Conservation (phyloP, 2,113 vertebrate species). For the Okapia johnstoni region DNA sequence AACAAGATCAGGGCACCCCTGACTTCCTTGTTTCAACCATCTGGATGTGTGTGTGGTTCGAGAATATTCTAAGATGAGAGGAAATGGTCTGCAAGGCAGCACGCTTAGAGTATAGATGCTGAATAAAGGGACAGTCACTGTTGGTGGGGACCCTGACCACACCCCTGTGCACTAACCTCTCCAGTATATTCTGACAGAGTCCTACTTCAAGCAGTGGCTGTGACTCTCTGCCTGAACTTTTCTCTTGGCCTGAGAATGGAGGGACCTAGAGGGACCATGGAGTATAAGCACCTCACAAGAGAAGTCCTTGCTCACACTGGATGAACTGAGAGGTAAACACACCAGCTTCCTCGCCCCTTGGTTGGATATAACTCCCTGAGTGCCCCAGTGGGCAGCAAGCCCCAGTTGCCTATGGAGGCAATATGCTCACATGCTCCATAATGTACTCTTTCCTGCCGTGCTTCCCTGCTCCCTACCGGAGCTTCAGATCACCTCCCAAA, state of each 20-base stretch:
- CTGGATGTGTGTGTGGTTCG: not conserved
- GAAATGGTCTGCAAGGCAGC: not conserved
- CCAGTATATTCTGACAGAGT: not conserved
- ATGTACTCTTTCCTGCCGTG: not conserved
- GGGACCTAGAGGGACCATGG: not conserved
- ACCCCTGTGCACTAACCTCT: not conserved
- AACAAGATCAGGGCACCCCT: not conserved
- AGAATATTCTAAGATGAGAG: not conserved
- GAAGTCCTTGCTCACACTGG: not conserved
- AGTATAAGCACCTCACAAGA: not conserved
- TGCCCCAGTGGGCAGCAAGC: not conserved
- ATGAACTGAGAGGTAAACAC: not conserved
- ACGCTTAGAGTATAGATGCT: not conserved
- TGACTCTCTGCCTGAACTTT: not conserved
- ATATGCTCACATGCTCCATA: not conserved
- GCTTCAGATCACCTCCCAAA: not conserved
- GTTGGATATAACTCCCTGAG: not conserved
- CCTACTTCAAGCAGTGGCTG: not conserved
- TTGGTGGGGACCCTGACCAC: not conserved
- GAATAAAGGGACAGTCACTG: not conserved
- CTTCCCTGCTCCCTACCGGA: not conserved
- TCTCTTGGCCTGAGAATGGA: not conserved
- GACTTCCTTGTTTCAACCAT: not conserved
- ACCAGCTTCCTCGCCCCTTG: not conserved
- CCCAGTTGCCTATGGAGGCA: not conserved